Conservation (phyloP, 2,113 vertebrate genomes). For the Myanophis thanlyinensis region DNA sequence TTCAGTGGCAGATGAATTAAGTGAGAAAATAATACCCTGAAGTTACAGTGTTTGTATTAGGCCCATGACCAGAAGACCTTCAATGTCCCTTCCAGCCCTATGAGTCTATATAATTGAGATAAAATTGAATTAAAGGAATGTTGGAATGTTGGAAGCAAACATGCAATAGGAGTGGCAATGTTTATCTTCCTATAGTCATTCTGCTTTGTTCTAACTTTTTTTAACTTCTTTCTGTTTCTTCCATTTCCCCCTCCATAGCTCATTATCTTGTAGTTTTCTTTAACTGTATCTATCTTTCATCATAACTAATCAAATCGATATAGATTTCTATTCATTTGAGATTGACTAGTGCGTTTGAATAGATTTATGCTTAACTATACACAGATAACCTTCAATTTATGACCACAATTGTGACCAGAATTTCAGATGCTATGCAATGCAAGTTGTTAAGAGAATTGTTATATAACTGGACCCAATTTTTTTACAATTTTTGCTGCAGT, state of each 20-base stretch:
- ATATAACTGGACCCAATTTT: background rate
- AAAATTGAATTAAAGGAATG: background rate
- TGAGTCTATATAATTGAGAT: background rate
- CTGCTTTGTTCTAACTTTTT: background rate
- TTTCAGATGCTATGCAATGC: background rate
- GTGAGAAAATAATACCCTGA: background rate
- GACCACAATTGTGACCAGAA: background rate
- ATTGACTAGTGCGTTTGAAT: background rate
- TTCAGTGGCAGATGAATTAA: background rate
- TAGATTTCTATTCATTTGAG: background rate
- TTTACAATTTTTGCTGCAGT: background rate
- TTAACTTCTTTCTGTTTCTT: background rate
- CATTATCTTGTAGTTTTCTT: background rate
- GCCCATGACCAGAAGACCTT: background rate
- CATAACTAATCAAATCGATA: background rate
- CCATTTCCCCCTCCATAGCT: background rate
- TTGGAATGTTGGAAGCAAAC: background rate
- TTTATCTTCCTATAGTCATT: background rate
- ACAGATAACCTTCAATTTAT: background rate
- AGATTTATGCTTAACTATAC: background rate
- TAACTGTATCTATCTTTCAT: background rate
- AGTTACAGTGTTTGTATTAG: background rate
- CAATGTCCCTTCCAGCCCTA: background rate
- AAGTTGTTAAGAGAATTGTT: background rate
- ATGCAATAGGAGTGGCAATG: background rate